Percentiles rank a stretch among this genome's conserved stretches.
Conservation (phyloP, 2,888 invertebrate genomes). For the Eurytoma adleriae region DNA sequence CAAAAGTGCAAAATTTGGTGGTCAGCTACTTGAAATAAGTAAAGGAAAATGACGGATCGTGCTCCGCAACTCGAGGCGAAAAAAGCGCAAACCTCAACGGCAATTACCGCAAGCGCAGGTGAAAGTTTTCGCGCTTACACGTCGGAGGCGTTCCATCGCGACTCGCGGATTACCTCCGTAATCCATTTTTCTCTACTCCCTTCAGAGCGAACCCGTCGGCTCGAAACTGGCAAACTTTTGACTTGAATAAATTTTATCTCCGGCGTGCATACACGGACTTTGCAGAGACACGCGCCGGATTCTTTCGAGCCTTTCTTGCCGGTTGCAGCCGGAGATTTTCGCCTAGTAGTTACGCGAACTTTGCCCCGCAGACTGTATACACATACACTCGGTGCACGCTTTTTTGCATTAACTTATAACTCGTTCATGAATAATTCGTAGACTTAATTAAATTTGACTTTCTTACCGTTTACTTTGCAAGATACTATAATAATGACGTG, state of each 20-base stretch:
- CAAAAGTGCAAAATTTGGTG: too few species aligned
- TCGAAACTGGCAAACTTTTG: slow-evolving; percentile 41
- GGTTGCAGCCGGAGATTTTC: not conserved
- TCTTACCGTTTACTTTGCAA: too few species aligned
- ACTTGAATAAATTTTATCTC: slow-evolving; percentile 44
- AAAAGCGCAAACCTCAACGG: too few species aligned
- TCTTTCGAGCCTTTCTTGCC: not conserved
- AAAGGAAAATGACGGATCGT: too few species aligned
- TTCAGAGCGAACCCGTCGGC: not conserved
- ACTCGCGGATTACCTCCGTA: slow-evolving; percentile 24
- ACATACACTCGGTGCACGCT: not conserved
- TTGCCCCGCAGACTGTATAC: not conserved
- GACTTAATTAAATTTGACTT: not conserved
- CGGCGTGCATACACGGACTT: not conserved
- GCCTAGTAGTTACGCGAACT: not conserved
- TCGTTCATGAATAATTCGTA: not conserved
- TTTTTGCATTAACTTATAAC: not conserved
- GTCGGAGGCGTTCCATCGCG: slow-evolving; percentile 12
- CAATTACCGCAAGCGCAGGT: too few species aligned
- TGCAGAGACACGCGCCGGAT: not conserved
- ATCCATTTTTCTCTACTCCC: slow-evolving; percentile 33
- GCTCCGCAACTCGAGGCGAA: too few species aligned
- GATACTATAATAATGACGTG: too few species aligned
- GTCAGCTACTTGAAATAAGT: too few species aligned
- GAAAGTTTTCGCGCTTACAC: not conserved